Conservation (phyloP, 2,888 invertebrate genomes). For the Caenorhabditis macrosperma region DNA sequence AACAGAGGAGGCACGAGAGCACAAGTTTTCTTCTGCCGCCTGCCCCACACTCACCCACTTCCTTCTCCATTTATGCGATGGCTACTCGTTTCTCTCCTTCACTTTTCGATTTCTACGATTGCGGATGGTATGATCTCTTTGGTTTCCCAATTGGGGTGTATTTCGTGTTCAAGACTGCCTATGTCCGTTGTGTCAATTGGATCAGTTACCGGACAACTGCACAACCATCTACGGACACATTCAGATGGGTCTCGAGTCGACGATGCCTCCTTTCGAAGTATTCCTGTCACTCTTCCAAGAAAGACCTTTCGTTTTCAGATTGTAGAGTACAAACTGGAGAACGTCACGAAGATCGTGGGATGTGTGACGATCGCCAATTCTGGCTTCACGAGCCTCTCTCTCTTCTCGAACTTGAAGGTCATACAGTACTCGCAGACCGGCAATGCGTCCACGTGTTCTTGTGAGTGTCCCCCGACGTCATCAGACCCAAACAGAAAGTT, state of each 20-base stretch:
- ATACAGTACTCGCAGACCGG: conserved; percentile 36
- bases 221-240: conserved; percentile 51
- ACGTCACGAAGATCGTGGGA: conserved; percentile 39
- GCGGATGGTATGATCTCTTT: conserved; percentile 35
- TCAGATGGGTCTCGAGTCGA: conserved; percentile 50
- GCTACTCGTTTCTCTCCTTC: conserved; percentile 23
- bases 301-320: conserved; percentile 35
- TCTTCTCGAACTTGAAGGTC: conserved; percentile 35
- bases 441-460: conserved; percentile 34
- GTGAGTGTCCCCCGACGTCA: no score
- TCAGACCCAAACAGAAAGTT: background rate
- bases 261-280: conserved; percentile 57
- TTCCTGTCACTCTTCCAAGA: background rate
- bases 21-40: conserved; percentile 26
- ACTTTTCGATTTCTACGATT: background rate
- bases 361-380: conserved; percentile 58
- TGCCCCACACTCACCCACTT: conserved; percentile 1
- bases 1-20: background rate
- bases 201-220: conserved; percentile 46
- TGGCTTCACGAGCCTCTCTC: conserved; percentile 39
- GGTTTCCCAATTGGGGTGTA: no score
- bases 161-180: no score
- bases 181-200: conserved; percentile 46
- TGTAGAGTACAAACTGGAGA: conserved; percentile 42
- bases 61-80: conserved; percentile 24